Base-by-base conservation (phyloP, 2,113 vertebrate species). In the Phyllopteryx taeniolatus region DNA sequence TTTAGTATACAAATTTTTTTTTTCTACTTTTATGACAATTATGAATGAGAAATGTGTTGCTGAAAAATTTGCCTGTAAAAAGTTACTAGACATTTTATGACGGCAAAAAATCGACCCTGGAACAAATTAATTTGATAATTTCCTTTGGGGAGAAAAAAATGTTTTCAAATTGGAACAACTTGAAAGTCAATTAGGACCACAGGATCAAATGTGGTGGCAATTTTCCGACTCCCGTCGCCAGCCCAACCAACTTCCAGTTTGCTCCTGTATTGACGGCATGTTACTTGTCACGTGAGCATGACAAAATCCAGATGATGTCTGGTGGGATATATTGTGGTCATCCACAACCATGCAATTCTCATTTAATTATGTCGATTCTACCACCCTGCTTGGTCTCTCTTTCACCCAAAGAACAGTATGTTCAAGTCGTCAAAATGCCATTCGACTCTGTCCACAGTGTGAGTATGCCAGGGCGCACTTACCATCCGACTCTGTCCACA, bases 391-490 rank as follows among this genome's bases (percentile, higher is more conserved):
- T 20, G 19, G 19, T 15, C 51, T 54, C 20, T n/a, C 1, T 54
- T 54, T 54, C 20, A 54, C 17, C 9, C 56, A 59, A 27, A 22
- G 27, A 11, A 59, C 22, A 14, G 12, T 14, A 31, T 51, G 49
- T 47, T 47, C 8, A 47, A 10, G 46, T 47, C 13, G 46, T 47
- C 46, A 47, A 47, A 47, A 47, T 47, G 46, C 46, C 46, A 47
- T 47, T 6, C 46, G 46, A 39, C 35, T 39, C 35, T 44, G 43
- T 44, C 43, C 43, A 44, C 10, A 66, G 20, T 31, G 57, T 17
- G 71, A 76, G 68, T 74, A 77, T 80, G 78, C 44, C 65, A 22
- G 73, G 20, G 57, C 71, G 74, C 83, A 76, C 67, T 84, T 79
- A 77, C 64, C 81, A 54, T 74, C 70, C 79, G 75, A 10, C 43